Evolutionary conservation across 1,140 invertebrate species (phyloP), one percentile per base, ranked within the genome.

Genomic region (Bradysia coprophila): DNA sequence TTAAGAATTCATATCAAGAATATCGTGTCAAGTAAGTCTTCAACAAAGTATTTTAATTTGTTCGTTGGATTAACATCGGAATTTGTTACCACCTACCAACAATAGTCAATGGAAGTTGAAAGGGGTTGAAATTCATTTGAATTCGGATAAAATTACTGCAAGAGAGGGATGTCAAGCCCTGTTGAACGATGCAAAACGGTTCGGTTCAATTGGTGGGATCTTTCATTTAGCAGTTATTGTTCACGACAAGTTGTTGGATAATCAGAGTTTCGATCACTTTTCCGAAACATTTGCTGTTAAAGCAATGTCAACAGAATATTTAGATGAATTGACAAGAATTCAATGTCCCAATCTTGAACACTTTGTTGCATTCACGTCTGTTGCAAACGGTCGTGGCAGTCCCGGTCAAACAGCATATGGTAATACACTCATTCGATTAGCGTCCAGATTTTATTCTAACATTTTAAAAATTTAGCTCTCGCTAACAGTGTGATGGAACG

Each of bases 311-410:
- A 90, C 86, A 1, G 75, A 77, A 38, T 69, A 79, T 52, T 56
- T 94, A 31, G 90, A 95, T 56, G 49, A 55, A 1, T 72, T 70
- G 2, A 82, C 82, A 0, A 68, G 91, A 21, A 66, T 72, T 41
- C 54, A 78, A 24, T 88, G 85, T 49, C 74, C 81, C 0, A 64
- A 81, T 38, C 57, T 93, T 38, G 86, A 93, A 48, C 85, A 90
- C 63, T 97, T 95, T 56, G 83, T 92, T 10, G 81, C 76, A 11
- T 98, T 97, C 66, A 97, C 93, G 11, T 93, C 88, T 18, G 78
- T 97, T 18, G 84, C 84, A n/a, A 91, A 90, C 62, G 93, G 92
- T 5, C 75, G 89, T 42, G 94, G 94, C 43, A 97, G 97, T 63
- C 71, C 78, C 43, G 93, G 93, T 2, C 93, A 98, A 64, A 73